phyloP scores from a whole-genome alignment of 2,113 vertebrate genomes.

The Leuciscus idus region DNA sequence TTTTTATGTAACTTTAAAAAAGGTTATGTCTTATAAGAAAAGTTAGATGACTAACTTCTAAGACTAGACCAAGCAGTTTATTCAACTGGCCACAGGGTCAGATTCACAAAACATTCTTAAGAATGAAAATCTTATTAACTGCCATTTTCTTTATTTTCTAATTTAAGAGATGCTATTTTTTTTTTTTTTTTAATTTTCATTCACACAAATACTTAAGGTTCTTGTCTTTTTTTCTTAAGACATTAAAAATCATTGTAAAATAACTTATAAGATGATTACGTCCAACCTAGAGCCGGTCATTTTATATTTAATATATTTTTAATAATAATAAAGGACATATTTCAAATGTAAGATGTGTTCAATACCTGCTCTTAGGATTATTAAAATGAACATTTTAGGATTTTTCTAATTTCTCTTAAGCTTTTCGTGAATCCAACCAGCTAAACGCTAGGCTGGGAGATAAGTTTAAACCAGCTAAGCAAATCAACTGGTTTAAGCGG shows the following conservation, averaged over 20 bases:
- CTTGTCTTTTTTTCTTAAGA: background rate
- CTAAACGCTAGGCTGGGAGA: background rate
- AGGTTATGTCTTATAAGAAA: no score
- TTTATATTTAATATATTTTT: background rate
- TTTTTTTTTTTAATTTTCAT: no score
- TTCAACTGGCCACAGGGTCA: no score
- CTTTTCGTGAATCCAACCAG: background rate
- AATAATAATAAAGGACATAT: background rate
- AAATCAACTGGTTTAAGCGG: background rate
- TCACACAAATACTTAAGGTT: no score
- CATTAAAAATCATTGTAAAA: background rate
- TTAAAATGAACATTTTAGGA: no score
- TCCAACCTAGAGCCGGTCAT: background rate
- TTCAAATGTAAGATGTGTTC: no score
- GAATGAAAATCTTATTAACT: background rate
- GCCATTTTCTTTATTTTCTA: no score
- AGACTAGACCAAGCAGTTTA: no score
- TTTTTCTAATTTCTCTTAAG: background rate
- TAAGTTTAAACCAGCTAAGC: background rate
- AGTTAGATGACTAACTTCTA: no score
- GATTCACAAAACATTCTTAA: background rate
- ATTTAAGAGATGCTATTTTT: no score
- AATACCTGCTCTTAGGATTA: no score
- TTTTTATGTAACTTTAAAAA: no score
- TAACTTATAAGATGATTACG: background rate